phyloP scores from a whole-genome alignment of 2,113 vertebrate species.

The Leucopternis melanops region DNA sequence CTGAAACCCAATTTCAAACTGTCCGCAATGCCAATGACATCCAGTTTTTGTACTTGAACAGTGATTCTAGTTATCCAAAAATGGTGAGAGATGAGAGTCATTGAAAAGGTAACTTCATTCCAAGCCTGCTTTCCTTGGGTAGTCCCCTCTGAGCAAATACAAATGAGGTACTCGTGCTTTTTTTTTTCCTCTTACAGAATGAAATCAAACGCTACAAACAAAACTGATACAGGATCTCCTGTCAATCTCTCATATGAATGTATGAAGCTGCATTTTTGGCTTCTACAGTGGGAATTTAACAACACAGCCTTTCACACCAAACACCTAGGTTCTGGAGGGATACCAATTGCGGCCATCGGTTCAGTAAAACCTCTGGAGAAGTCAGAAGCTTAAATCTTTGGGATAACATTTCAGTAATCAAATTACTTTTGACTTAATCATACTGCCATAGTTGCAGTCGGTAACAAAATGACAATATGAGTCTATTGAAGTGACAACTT shows the following conservation, averaged over 20 bases:
- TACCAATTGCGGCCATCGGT: not conserved
- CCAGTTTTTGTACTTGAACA: not conserved
- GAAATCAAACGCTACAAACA: not conserved
- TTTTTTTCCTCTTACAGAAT: too few relatives aligned
- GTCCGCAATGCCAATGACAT: not conserved
- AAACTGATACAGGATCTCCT: not conserved
- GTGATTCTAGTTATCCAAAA: not conserved
- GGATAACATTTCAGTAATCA: not conserved
- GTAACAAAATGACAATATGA: not conserved
- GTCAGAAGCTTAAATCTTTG: not conserved
- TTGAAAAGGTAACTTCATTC: too few relatives aligned
- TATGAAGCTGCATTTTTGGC: not conserved
- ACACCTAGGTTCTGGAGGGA: accelerated
- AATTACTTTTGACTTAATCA: not conserved
- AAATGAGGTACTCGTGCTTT: accelerated
- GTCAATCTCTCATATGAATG: not conserved
- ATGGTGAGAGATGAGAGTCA: not conserved
- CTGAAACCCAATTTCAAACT: not conserved
- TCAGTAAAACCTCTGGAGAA: not conserved
- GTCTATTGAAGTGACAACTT: not conserved
- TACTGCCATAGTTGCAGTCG: accelerated
- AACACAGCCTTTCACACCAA: not conserved
- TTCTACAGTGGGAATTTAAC: not conserved
- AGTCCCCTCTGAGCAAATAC: not conserved
- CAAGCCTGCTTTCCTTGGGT: not conserved